Conservation (phyloP, 2,888 invertebrate species). For the Caenorhabditis virilis region DNA sequence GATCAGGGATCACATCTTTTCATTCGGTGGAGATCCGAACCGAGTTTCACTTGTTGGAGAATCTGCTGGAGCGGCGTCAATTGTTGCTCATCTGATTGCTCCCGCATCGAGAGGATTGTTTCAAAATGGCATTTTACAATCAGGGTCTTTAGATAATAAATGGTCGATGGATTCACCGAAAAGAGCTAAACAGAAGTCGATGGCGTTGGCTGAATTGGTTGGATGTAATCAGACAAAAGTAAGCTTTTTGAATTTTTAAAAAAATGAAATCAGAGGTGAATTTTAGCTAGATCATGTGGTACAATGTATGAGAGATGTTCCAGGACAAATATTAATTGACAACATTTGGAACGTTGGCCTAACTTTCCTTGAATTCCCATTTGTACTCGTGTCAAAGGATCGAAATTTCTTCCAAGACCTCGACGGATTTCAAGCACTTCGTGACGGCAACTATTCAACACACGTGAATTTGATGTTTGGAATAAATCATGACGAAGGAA, state of each 20-base stretch:
- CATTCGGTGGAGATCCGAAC: constrained; percentile 85
- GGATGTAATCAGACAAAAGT: constrained; percentile 75
- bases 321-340: constrained; percentile 63
- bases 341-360: constrained; percentile 63
- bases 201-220: constrained; percentile 82
- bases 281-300: constrained; percentile 51
- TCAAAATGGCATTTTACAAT: constrained; percentile 88
- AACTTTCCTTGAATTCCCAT: constrained; percentile 67
- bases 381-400: constrained; percentile 63
- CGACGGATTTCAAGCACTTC: constrained; percentile 65
- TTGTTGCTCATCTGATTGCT: constrained; percentile 77
- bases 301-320: constrained; percentile 50
- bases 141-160: constrained; percentile 89
- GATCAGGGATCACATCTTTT: constrained; percentile 87
- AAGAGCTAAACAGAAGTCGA: constrained; percentile 79
- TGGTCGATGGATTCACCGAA: constrained; percentile 93
- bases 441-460: constrained; percentile 82
- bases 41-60: constrained; percentile 89
- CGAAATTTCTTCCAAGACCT: constrained; percentile 60
- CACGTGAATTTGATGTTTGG: constrained; percentile 89
- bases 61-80: constrained; percentile 86
- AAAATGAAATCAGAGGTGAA: neutral
- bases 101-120: constrained; percentile 73
- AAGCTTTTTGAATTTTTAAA: neutral
- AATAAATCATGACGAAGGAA: constrained; percentile 88